Evolutionary conservation across 2,113 vertebrate species (phyloP), one percentile per base, ranked within the genome.

Genomic region (Noctilio leporinus): DNA sequence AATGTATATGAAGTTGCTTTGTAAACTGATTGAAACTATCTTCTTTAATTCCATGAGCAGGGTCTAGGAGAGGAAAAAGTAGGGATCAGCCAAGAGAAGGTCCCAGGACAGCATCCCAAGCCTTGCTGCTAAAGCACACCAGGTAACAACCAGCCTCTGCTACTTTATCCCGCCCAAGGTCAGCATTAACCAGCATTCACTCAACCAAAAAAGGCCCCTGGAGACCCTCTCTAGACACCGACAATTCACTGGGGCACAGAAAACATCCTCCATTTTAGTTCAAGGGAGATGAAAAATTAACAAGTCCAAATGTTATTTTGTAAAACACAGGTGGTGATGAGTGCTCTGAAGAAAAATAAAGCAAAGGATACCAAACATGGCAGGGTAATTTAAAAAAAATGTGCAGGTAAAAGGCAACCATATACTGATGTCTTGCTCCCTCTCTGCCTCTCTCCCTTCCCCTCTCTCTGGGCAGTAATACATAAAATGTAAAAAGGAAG

Each of bases 321-420:
- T 73, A 57, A 84, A 80, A 78, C 35, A 86, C 55, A 64, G 76
- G 30, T 59, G 38, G 53, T 59, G 43, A 89, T 24, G 40, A 86
- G 45, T 49, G 33, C 43, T 59, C 57, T 81, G 10, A 95, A 93
- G 35, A 53, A 85, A 84, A 90, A 93, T 38, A 86, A 93, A 84
- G 88, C 10, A 49, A 45, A 55, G 35, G 17, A 87, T 35, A 43
- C 4, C 89, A 49, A 80, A 70, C n/a, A 55, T 20, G 55, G 47
- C 22, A 43, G 26, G 33, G 67, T 69, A 38, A 10, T 69, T 69
- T 53, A n/a, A n/a, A n/a, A n/a, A n/a, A n/a, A n/a, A n/a, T n/a
- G n/a, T n/a, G n/a, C n/a, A n/a, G n/a, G n/a, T n/a, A n/a, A n/a
- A n/a, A n/a, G n/a, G n/a, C n/a, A n/a, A n/a, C n/a, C n/a, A n/a